Conservation (phyloP, 2,888 invertebrate species). For the Adineta ricciae region DNA sequence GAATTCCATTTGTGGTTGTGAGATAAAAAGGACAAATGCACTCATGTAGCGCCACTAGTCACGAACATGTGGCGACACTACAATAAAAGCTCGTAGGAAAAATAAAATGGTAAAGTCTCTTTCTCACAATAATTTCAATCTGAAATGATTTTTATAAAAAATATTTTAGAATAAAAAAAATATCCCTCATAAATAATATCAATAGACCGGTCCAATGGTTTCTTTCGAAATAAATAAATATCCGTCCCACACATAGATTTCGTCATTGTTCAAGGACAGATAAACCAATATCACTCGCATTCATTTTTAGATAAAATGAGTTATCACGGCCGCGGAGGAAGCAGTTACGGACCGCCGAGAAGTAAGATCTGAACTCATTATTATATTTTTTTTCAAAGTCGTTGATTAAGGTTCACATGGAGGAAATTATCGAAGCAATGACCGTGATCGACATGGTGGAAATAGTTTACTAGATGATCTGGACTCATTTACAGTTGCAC, state of each 20-base stretch:
- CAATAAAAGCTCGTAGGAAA: not conserved
- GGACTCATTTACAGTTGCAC: not conserved
- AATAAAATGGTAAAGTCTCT: too few species aligned
- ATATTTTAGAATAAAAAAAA: not conserved
- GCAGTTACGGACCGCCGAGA: not conserved
- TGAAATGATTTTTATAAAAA: too few species aligned
- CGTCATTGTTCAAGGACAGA: not conserved
- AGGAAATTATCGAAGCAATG: not conserved
- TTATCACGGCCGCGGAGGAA: not conserved
- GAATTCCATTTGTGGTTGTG: constrained; percentile 65
- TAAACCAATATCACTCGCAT: not conserved
- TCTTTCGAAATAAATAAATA: not conserved
- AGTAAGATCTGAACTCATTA: not conserved
- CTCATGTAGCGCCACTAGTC: not conserved
- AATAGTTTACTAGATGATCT: not conserved
- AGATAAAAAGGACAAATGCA: not conserved
- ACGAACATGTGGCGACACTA: not conserved
- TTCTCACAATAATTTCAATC: too few species aligned
- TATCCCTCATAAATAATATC: not conserved
- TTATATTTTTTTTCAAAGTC: not conserved
- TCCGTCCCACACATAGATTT: not conserved
- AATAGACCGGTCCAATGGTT: not conserved
- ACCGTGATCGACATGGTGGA: not conserved
- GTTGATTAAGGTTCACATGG: too few species aligned
- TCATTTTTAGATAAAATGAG: not conserved